Evolutionary conservation across 2,888 invertebrate genomes (phyloP), one percentile per base, ranked within the genome.

Genomic region (Drosophila emarginata): DNA sequence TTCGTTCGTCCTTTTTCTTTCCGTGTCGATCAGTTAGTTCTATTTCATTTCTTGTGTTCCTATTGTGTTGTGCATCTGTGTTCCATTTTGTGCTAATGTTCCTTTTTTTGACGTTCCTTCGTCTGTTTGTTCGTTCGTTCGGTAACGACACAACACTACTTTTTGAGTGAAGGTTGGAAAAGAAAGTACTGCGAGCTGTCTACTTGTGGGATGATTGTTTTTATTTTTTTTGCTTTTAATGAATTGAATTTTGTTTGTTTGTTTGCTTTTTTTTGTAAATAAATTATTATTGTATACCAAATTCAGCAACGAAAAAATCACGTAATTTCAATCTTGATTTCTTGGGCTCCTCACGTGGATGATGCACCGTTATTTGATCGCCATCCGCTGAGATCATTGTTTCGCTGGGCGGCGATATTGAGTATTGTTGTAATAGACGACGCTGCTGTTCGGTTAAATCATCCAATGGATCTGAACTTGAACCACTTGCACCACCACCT

Each of bases 271-370:
- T n/a, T 45, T 45, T 45, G 32, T 32, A 32, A 23, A 18, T 21
- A 58, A 26, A 23, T 36, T 32, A 32, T 32, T 32, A 32, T 32
- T 32, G 32, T 32, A 94, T 94, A 94, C 95, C 95, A 93, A 95
- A 95, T 94, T 96, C 96, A 92, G 95, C 94, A 92, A 95, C 95
- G 94, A 96, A 96, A 93, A 96, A 95, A 94, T 96, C 95, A 94
- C 95, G 96, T 93, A 96, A 94, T 94, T 95, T 96, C 93, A 95
- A 95, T 93, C 95, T 95, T 6, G 90, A 88, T 94, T 95, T 95
- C 94, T 95, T 95, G 92, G 94, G 94, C 91, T 95, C 95, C 93
- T 95, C 95, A 93, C 95, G 95, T 61, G 90, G 87, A 93, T 94
- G 94, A 93, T 95, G 95, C 94, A 91, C 90, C 67, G 91, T 91